Evolutionary conservation across 2,888 invertebrate species (phyloP).

Genomic region (Iphiclides podalirius): DNA sequence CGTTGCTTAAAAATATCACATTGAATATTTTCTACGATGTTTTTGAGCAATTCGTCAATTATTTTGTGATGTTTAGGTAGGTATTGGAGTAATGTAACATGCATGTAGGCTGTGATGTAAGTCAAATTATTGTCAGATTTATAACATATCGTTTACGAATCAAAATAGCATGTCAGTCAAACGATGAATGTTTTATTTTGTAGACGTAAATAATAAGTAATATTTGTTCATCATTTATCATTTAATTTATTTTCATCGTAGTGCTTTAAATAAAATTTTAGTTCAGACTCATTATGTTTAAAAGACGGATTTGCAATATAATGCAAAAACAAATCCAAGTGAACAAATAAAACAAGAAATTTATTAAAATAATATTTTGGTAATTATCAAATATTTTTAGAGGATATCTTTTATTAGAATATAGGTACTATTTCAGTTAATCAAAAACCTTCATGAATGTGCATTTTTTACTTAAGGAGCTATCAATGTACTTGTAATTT

Average conservation of each 20-base stretch:
- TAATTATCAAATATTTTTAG: too few relatives aligned
- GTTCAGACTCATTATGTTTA: neutral
- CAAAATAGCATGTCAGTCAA: slow-evolving; percentile 45
- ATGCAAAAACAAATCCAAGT: too few relatives aligned
- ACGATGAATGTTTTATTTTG: slow-evolving; percentile 41
- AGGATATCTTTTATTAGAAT: too few relatives aligned
- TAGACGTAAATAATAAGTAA: slow-evolving; percentile 36
- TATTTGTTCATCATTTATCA: slow-evolving; percentile 22
- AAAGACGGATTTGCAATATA: too few relatives aligned
- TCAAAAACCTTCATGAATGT: slow-evolving; percentile 10
- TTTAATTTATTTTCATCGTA: slow-evolving; percentile 30
- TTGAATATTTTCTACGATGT: slow-evolving; percentile 40
- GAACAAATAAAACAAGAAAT: too few relatives aligned
- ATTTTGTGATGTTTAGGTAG: slow-evolving; percentile 39
- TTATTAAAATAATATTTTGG: too few relatives aligned
- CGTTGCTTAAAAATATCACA: slow-evolving; percentile 57
- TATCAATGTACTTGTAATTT: slow-evolving; percentile 31
- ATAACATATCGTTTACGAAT: slow-evolving; percentile 26
- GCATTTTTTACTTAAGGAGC: slow-evolving; percentile 15
- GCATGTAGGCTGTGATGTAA: slow-evolving; percentile 69
- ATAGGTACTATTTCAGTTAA: too few relatives aligned
- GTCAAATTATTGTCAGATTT: slow-evolving; percentile 32
- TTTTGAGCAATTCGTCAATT: slow-evolving; percentile 46
- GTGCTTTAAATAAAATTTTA: neutral
- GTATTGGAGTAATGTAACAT: slow-evolving; percentile 46